Conservation (phyloP, 2,888 invertebrate genomes). For the Meganola albula region DNA sequence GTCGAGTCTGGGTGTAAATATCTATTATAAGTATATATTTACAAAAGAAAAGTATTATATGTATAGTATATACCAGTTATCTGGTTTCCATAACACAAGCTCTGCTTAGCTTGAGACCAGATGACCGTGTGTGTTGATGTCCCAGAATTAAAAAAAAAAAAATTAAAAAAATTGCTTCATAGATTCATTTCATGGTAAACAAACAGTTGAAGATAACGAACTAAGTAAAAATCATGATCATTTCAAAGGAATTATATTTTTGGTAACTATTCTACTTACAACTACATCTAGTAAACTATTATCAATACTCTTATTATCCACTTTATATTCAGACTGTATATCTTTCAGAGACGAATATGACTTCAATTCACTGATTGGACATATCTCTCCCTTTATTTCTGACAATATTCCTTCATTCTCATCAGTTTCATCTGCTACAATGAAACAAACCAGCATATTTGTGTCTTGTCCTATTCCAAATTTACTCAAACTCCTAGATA, state of each 20-base stretch:
- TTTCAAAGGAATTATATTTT: slow-evolving; percentile 70
- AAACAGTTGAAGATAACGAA: too few relatives aligned
- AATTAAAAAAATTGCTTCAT: too few relatives aligned
- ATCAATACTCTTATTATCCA: slow-evolving; percentile 67
- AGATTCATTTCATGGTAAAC: too few relatives aligned
- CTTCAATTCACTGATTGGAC: slow-evolving; percentile 63
- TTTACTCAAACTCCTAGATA: slow-evolving; percentile 80
- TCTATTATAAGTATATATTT: too few relatives aligned
- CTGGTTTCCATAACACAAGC: too few relatives aligned
- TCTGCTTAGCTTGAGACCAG: too few relatives aligned
- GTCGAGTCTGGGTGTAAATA: too few relatives aligned
- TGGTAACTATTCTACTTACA: slow-evolving; percentile 82
- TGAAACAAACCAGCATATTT: slow-evolving; percentile 51
- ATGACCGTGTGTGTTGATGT: too few relatives aligned
- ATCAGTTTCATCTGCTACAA: slow-evolving; percentile 35
- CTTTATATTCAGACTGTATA: slow-evolving; percentile 79
- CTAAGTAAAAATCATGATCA: background rate
- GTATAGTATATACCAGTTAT: too few relatives aligned
- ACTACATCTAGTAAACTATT: slow-evolving; percentile 74
- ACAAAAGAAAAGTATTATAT: too few relatives aligned
- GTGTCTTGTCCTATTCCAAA: slow-evolving; percentile 77
- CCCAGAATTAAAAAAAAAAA: too few relatives aligned
- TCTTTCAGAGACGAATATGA: slow-evolving; percentile 64
- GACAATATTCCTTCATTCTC: slow-evolving; percentile 49
- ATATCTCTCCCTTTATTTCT: slow-evolving; percentile 74